phyloP scores from a whole-genome alignment of 2,888 invertebrate genomes.

The Ametastegia equiseti region DNA sequence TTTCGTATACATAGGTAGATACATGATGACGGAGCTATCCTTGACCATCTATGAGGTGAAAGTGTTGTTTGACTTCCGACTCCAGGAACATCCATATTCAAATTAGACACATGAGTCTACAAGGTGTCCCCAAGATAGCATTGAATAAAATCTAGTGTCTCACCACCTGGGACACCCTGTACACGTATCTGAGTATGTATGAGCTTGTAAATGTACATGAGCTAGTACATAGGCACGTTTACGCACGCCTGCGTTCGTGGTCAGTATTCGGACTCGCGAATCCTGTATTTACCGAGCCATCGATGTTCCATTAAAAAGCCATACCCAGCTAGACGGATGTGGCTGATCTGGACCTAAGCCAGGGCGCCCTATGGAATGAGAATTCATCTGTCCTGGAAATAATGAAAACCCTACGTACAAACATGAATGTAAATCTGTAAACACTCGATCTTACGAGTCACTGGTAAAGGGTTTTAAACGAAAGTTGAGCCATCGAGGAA shows the following conservation, averaged over 20 bases:
- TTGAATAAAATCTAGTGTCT: too few relatives aligned
- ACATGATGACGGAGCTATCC: constrained; percentile 6
- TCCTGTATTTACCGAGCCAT: constrained; percentile 22
- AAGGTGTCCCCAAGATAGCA: background rate
- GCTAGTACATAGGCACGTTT: background rate
- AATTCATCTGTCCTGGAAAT: background rate
- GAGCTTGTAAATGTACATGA: background rate
- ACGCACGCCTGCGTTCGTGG: background rate
- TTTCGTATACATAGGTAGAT: background rate
- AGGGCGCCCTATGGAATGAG: background rate
- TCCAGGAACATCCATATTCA: background rate
- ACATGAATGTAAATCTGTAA: background rate
- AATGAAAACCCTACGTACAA: background rate
- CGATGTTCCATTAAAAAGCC: constrained; percentile 35
- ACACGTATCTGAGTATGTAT: background rate
- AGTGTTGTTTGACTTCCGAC: constrained; percentile 46
- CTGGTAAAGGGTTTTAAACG: constrained; percentile 5
- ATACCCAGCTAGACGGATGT: constrained; percentile 42
- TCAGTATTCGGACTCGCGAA: background rate
- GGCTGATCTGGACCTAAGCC: background rate
- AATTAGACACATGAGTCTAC: background rate
- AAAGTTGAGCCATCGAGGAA: background rate
- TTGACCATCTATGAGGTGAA: constrained; percentile 36
- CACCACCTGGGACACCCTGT: background rate
- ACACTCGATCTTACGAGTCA: background rate